These are phyloP conservation scores for Pavo muticus DNA, from an alignment of 2,113 vertebrate species.

Conservation along the genomic window DNA sequence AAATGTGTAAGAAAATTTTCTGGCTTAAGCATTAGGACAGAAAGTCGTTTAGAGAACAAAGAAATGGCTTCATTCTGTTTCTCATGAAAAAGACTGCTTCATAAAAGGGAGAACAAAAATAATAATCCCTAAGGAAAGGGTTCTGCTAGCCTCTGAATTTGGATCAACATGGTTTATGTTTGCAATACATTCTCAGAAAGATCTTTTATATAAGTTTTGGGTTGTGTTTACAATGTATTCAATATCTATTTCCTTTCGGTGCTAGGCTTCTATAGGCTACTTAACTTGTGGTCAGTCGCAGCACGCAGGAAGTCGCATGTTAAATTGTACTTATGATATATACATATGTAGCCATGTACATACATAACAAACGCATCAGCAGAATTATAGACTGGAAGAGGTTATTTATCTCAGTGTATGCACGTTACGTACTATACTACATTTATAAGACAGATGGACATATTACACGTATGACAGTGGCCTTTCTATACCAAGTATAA, in stretches of 20 bases:
- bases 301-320: background rate
- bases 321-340: background rate
- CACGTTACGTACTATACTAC: fast-evolving
- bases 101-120: background rate
- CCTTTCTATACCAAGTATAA: background rate
- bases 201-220: background rate
- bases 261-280: background rate
- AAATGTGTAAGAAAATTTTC: background rate
- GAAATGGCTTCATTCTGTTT: background rate
- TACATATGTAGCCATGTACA: background rate
- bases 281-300: background rate
- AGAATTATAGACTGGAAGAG: background rate
- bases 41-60: background rate
- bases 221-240: background rate
- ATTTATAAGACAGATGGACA: background rate
- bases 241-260: background rate
- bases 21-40: background rate
- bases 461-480: fast-evolving
- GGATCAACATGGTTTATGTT: background rate
- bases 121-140: background rate
- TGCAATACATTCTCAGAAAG: background rate
- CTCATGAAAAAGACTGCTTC: background rate
- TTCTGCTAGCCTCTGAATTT: background rate
- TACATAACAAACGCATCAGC: too few species aligned
- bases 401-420: background rate